phyloP scores from a whole-genome alignment of 2,888 invertebrate species.

The Prosopocoilus inquinatus region DNA sequence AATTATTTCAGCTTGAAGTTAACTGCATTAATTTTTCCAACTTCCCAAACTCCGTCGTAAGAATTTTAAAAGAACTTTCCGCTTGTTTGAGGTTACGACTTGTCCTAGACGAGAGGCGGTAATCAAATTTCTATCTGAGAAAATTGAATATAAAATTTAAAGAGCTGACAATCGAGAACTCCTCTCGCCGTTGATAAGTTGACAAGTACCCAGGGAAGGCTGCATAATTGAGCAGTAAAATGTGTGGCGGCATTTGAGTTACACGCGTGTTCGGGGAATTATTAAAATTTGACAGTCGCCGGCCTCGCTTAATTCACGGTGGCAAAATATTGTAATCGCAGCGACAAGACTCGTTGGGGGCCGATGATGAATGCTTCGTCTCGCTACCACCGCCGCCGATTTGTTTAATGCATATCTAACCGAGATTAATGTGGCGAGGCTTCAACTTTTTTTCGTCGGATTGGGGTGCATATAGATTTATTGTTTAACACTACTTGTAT shows the following conservation, averaged over 20 bases:
- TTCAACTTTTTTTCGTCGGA: conserved; percentile 27
- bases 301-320: conserved; percentile 31
- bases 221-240: conserved; percentile 48
- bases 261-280: conserved; percentile 42
- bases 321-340: conserved; percentile 31
- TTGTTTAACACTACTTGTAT: conserved; percentile 20
- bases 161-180: conserved; percentile 46
- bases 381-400: conserved; percentile 41
- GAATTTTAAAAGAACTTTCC: conserved; percentile 34
- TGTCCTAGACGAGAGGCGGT: conserved; percentile 34
- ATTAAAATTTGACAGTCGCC: conserved; percentile 45
- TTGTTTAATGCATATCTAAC: conserved; percentile 48
- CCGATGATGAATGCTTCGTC: conserved; percentile 33
- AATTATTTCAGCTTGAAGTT: conserved; percentile 18
- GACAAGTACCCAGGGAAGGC: conserved; percentile 46
- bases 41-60: conserved; percentile 31
- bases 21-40: conserved; percentile 32
- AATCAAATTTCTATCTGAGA: conserved; percentile 46
- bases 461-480: conserved; percentile 34
- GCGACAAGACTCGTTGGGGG: conserved; percentile 25
- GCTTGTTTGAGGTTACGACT: conserved; percentile 33
- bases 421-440: conserved; percentile 46
- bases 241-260: conserved; percentile 39
- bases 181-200: conserved; percentile 41
- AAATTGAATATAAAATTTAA: conserved; percentile 53